Conservation (phyloP, 2,888 invertebrate species). For the Drosophila diplacantha region DNA sequence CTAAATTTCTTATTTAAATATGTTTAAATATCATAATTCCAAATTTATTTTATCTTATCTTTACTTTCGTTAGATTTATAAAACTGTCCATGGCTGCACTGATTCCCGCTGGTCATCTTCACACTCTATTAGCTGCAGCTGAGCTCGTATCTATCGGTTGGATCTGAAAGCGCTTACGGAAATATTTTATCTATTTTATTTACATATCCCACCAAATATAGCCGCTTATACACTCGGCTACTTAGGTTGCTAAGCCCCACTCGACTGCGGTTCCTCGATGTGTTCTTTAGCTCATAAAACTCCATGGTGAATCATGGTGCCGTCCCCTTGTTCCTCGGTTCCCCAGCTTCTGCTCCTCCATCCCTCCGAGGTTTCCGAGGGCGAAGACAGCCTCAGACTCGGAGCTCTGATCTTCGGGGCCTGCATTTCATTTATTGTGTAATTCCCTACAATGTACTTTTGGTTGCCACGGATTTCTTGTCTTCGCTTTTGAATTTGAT, state of each 20-base stretch:
- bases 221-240: conserved; percentile 41
- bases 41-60: not conserved
- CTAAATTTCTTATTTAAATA: not conserved
- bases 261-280: conserved; percentile 37
- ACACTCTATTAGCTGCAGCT: conserved; percentile 69
- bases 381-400: conserved; percentile 12
- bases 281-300: conserved; percentile 74
- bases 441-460: conserved; percentile 66
- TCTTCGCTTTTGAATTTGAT: conserved; percentile 67
- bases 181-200: conserved; percentile 69
- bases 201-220: conserved; percentile 45
- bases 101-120: conserved; percentile 48
- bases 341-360: conserved; percentile 6
- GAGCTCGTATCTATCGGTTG: conserved; percentile 35
- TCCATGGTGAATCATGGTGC: conserved; percentile 66
- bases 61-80: not conserved
- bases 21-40: not conserved
- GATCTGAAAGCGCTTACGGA: conserved; percentile 60
- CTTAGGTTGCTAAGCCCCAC: conserved; percentile 48
- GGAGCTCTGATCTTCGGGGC: conserved; percentile 50
- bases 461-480: conserved; percentile 68
- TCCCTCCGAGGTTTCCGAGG: conserved; percentile 5
- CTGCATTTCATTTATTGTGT: conserved; percentile 74
- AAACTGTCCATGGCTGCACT: not conserved
- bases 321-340: conserved; percentile 37